These are phyloP conservation scores for Lepeophtheirus salmonis DNA, from an alignment of 1,140 invertebrate species.

Conservation along the genomic window DNA sequence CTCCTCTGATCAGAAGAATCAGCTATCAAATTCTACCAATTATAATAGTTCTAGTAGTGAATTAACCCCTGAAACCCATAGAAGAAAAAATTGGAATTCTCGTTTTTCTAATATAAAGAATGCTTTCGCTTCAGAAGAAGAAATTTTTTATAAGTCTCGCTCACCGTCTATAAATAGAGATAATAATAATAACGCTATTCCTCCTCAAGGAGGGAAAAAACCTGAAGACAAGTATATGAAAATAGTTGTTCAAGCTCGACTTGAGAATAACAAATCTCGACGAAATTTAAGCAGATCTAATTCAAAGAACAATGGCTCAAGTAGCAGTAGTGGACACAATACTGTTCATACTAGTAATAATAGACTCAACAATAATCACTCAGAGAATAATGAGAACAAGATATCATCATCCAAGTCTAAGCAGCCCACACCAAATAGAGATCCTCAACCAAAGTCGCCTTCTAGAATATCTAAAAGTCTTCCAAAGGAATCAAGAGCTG, in stretches of 20 bases:
- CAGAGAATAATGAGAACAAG: no score
- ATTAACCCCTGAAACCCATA: neutral
- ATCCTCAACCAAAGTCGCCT: neutral
- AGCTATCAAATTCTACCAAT: neutral
- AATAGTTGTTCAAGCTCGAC: neutral
- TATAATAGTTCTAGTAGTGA: neutral
- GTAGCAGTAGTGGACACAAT: neutral
- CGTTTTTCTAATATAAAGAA: slow-evolving; percentile 15
- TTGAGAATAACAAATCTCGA: neutral
- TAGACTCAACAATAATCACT: no score
- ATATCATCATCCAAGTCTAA: slow-evolving; percentile 1
- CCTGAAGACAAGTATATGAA: neutral
- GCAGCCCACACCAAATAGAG: neutral
- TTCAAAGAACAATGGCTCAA: neutral
- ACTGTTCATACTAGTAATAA: neutral
- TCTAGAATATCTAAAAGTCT: neutral
- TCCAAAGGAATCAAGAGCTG: slow-evolving; percentile 1
- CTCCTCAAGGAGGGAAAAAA: neutral
- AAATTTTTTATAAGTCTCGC: neutral
- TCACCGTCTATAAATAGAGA: slow-evolving; percentile 8
- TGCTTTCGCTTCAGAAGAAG: slow-evolving; percentile 2
- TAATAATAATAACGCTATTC: neutral
- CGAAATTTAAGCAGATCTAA: neutral
- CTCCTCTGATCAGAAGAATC: neutral
- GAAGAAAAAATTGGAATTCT: slow-evolving; percentile 12